Evolutionary conservation across 2,797 vertebrate species (phyloP).

Genomic region (Leuciscus waleckii): DNA sequence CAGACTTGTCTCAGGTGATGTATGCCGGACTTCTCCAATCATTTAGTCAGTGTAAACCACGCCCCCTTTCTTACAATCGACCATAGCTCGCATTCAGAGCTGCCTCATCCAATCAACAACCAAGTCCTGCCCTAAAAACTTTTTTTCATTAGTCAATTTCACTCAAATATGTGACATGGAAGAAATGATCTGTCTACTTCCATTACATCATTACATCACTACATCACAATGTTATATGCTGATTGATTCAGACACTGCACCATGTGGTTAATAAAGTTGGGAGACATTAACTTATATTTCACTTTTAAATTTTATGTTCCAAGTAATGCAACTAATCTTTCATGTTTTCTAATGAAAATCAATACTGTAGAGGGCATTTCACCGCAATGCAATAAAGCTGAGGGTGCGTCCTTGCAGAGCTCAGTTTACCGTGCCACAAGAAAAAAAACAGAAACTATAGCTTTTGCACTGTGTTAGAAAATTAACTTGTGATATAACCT

Average conservation of each 20-base stretch:
- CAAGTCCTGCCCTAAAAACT: background rate
- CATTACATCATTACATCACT: background rate
- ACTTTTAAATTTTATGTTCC: constrained; percentile 2
- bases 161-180: background rate
- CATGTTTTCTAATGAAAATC: constrained; percentile 18
- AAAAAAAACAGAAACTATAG: constrained; percentile 12
- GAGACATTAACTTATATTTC: constrained; percentile 31
- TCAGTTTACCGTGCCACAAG: constrained; percentile 20
- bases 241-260: constrained; percentile 21
- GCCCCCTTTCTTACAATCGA: background rate
- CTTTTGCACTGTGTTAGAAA: constrained; percentile 9
- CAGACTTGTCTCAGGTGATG: background rate
- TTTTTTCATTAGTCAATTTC: too few species aligned
- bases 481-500: constrained; percentile 2
- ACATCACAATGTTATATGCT: background rate
- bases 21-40: background rate
- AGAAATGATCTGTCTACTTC: constrained; percentile 14
- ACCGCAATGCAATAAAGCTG: constrained; percentile 27
- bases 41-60: background rate
- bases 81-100: background rate
- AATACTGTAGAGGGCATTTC: constrained; percentile 28
- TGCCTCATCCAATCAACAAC: constrained; percentile 11
- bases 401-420: constrained; percentile 10
- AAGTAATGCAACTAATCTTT: constrained; percentile 6
- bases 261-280: constrained; percentile 28